Evolutionary conservation across 2,797 vertebrate species (phyloP).

Genomic region (Chelmon rostratus): DNA sequence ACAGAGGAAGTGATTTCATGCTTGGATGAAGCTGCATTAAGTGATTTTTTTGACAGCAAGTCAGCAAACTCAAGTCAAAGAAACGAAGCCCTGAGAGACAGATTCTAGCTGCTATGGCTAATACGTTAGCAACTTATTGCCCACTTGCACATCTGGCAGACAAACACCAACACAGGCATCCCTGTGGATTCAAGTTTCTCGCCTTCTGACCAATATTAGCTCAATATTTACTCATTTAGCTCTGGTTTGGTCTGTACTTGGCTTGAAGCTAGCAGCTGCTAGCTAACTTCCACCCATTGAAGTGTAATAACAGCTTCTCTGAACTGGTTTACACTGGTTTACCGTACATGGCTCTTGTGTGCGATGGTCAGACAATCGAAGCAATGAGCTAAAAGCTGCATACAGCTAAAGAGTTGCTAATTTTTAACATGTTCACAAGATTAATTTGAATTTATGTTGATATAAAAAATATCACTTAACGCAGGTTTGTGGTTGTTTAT

Average conservation of each 20-base stretch:
- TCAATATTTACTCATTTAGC: not conserved
- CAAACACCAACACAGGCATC: not conserved
- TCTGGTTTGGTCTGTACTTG: not conserved
- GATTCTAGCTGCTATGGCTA: slow-evolving; percentile 3
- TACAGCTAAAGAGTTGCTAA: not conserved
- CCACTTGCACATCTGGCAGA: slow-evolving; percentile 7
- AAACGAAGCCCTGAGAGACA: slow-evolving; percentile 33
- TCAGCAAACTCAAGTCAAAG: not conserved
- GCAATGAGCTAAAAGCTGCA: not conserved
- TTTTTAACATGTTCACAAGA: slow-evolving; percentile 1
- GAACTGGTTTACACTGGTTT: not conserved
- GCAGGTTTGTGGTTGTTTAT: slow-evolving; percentile 3
- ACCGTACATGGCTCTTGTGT: not conserved
- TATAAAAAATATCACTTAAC: slow-evolving; percentile 32
- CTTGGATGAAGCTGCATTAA: slow-evolving; percentile 17
- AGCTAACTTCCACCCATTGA: not conserved
- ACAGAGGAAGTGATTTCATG: not conserved
- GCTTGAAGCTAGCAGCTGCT: not conserved
- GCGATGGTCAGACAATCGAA: slow-evolving; percentile 1
- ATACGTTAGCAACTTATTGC: not conserved
- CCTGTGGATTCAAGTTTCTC: not conserved
- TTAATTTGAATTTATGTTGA: not conserved
- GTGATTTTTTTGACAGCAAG: not conserved
- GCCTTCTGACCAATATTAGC: not conserved
- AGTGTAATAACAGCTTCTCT: not conserved